Evolutionary conservation across 2,888 invertebrate genomes (phyloP), one percentile per base, ranked within the genome.

Genomic region (Sinelater perroti): DNA sequence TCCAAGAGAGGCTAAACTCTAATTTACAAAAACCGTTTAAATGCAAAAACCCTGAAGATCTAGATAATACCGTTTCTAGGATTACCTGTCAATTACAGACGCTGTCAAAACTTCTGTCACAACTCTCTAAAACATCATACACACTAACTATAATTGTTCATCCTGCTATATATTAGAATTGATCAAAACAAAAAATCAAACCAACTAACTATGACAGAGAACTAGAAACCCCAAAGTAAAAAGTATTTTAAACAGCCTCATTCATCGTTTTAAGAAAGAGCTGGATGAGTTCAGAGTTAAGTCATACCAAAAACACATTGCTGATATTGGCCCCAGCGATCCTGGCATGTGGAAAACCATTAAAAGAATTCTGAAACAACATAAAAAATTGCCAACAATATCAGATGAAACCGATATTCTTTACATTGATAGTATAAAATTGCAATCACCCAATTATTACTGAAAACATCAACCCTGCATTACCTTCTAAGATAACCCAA

Each of bases 271-370:
- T 26, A 46, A 46, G 11, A 10, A 17, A 6, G 21, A 49, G 20
- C 11, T 49, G 21, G 49, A 49, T 17, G 21, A 33, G 24, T 35
- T 17, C 14, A 33, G 49, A 49, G 2, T 49, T 3, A 16, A 49
- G 3, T 49, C 49, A 30, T 49, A 49, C 13, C 11, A 14, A 20
- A 33, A 18, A 13, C 16, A 35, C 21, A 49, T 49, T 35, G 20
- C 38, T 18, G 30, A 30, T 10, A 28, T 30, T 3, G 30, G 11
- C 11, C 30, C 30, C 28, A 8, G 26, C 8, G 14, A 50, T 26
- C 47, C 31, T 11, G 33, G 47, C 7, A 46, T 46, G 21, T 46
- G 46, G 31, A 35, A 35, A 35, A 33, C 35, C 21, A 47, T 21
- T 21, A 47, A 35, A 35, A 47, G 20, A 33, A 46, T 31, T 11